A percentile compares a stretch with the other conserved stretches of the same genome.
Evolutionary conservation across 2,888 invertebrate species (phyloP).

Genomic region (Callosobruchus maculatus): DNA sequence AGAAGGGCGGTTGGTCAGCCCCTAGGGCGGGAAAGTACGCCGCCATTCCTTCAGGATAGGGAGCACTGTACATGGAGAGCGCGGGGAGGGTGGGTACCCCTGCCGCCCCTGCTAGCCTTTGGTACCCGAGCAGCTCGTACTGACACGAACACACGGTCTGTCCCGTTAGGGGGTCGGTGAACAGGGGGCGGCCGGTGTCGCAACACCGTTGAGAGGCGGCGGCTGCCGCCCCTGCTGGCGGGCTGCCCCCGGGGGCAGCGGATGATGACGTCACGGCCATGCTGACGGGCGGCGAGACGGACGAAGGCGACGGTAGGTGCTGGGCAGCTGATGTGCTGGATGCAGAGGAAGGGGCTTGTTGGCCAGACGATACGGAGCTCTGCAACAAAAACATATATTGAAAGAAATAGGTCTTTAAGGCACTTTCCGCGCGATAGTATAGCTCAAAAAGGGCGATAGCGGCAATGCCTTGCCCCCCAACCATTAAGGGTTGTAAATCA

Average conservation of each 20-base stretch:
- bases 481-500: no score
- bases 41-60: constrained; percentile 80
- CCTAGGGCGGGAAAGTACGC: constrained; percentile 82
- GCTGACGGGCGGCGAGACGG: constrained; percentile 35
- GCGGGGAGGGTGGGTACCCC: constrained; percentile 66
- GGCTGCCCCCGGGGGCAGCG: constrained; percentile 49
- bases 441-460: no score
- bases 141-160: constrained; percentile 89
- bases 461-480: no score
- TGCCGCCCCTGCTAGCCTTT: constrained; percentile 61
- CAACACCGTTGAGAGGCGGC: constrained; percentile 65
- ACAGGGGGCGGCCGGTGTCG: constrained; percentile 87
- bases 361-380: constrained; percentile 54
- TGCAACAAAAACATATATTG: constrained; percentile 35
- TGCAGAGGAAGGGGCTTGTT: constrained; percentile 59
- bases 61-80: constrained; percentile 76
- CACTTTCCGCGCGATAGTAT: no score
- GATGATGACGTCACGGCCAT: constrained; percentile 49
- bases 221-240: constrained; percentile 40
- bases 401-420: no score
- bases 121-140: constrained; percentile 83
- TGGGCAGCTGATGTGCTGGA: constrained; percentile 54
- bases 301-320: constrained; percentile 49
- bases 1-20: constrained; percentile 83
- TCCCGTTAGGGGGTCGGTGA: constrained; percentile 85